Conservation (phyloP, 2,113 vertebrate genomes). For the Gallinago jamesoni region DNA sequence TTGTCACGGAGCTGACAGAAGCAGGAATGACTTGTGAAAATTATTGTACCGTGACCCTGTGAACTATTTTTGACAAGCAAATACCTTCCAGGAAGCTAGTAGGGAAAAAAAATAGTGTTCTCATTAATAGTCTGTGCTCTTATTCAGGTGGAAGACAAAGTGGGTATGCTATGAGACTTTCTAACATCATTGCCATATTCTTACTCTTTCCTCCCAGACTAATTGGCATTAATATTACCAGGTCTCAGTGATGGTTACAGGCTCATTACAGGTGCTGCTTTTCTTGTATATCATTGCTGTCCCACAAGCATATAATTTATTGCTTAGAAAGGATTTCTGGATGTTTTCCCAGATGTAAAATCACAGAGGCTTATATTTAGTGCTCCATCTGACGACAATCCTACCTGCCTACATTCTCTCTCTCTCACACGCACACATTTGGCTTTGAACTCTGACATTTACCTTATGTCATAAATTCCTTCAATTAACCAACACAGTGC, state of each 20-base stretch:
- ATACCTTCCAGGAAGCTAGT: neutral
- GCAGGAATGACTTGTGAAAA: neutral
- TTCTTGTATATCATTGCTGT: conserved; percentile 15
- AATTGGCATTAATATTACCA: conserved; percentile 27
- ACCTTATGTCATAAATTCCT: conserved; percentile 15
- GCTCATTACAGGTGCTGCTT: conserved; percentile 30
- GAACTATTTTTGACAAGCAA: conserved; percentile 23
- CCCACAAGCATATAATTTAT: conserved; percentile 14
- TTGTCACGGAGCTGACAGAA: neutral
- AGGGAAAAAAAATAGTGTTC: neutral
- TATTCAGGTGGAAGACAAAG: neutral
- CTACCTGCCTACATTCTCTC: neutral
- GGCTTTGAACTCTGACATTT: conserved; percentile 40
- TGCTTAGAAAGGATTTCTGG: conserved; percentile 53
- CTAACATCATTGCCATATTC: neutral
- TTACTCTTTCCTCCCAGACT: neutral
- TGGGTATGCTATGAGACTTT: neutral
- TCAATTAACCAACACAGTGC: conserved; percentile 17
- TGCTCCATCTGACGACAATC: neutral
- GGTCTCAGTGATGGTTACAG: neutral
- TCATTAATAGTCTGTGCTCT: neutral
- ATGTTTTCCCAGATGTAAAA: conserved; percentile 51
- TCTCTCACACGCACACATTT: neutral
- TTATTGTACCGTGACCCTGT: neutral
- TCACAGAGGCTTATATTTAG: conserved; percentile 5